phyloP scores from a whole-genome alignment of 2,797 vertebrate genomes.

The Otolemur crassicaudatus region DNA sequence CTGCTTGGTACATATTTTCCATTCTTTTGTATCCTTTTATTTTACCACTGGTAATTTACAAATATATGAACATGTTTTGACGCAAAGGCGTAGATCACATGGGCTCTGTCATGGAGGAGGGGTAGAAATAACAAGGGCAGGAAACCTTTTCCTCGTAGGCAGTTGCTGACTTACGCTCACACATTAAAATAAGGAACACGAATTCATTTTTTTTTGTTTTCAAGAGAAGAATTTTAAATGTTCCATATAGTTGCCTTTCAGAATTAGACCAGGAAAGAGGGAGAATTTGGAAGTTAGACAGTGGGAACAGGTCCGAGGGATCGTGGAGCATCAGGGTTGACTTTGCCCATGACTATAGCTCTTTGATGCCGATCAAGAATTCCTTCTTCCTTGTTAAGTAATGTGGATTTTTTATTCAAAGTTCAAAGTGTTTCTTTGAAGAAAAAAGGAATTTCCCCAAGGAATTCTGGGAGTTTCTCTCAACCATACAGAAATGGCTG shows the following conservation, averaged over 20 bases:
- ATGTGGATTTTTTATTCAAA: slow-evolving; percentile 24
- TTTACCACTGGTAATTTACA: neutral
- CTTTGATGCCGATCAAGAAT: neutral
- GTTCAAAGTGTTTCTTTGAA: slow-evolving; percentile 47
- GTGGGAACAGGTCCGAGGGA: neutral
- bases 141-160: neutral
- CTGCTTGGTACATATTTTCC: neutral
- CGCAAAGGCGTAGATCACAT: neutral
- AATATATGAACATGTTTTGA: neutral
- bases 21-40: neutral
- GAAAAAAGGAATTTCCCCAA: slow-evolving; percentile 1
- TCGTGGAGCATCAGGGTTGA: neutral
- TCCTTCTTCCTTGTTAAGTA: neutral
- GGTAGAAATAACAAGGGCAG: neutral
- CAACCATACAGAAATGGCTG: neutral
- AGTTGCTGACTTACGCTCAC: neutral
- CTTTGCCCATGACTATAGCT: neutral
- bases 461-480: neutral
- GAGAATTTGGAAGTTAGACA: neutral
- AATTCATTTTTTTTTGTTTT: neutral
- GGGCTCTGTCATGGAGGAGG: neutral
- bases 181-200: neutral
- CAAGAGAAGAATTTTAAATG: neutral
- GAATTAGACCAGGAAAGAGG: neutral
- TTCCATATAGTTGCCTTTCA: neutral